Base-by-base conservation (phyloP, 2,113 vertebrate species). In the Cynocephalus volans region DNA sequence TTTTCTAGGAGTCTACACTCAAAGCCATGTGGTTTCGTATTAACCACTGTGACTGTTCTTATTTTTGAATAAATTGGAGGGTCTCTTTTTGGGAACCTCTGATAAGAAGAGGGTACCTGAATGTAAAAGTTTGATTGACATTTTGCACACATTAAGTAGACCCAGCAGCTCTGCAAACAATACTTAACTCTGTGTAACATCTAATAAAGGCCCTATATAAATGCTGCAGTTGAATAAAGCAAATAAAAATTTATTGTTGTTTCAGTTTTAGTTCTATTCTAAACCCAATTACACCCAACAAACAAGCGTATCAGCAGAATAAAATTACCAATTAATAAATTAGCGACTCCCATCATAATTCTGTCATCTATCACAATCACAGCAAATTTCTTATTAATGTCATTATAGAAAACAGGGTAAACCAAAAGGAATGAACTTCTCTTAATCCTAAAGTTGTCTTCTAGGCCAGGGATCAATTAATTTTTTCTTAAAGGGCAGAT, bases 331-430 rank as follows among this genome's bases (percentile, higher is more conserved):
- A n/a, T 33, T 62, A 67, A 79, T 36, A 77, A 77, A 58, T 4
- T 4, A 75, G 64, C 56, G 33, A 48, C n/a, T 45, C 36, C n/a
- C 19, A 45, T 70, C 60, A 56, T 31, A 13, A 24, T 70, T 80
- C 45, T 86, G 11, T 58, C 73, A 64, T 41, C 28, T 36, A 33
- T 45, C 28, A 72, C 58, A 88, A 86, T 62, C 48, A 84, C 1
- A 94, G 33, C 13, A 67, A 94, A 45, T 11, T 88, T 91, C 21
- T n/a, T 76, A 33, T 83, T 88, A 65, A 93, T 36, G 65, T 60
- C 65, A 54, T 75, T 62, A 52, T 6, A 62, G 60, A 84, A 90
- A 95, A 87, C 28, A 73, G 7, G 65, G 15, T 18, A 17, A 26
- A 41, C 52, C 21, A 87, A 87, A 72, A n/a, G 2, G 28, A 72